Evolutionary conservation across 2,797 vertebrate genomes (phyloP), one percentile per base, ranked within the genome.

Genomic region (Hapalemur alaotrensis): DNA sequence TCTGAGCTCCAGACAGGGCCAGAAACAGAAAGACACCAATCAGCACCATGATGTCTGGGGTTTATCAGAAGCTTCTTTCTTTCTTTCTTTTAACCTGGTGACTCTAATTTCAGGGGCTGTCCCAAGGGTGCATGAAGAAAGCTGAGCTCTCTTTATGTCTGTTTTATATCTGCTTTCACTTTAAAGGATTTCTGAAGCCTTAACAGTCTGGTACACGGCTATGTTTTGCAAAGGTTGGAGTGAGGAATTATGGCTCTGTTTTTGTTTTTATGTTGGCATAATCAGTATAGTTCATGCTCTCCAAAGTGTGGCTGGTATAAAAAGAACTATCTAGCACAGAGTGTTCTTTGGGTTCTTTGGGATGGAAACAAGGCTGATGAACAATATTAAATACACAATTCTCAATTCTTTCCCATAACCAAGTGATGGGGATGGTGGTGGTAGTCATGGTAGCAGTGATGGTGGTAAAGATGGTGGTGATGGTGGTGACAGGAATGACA

Each of bases 391-490:
- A 22, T 52, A 9, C 5, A 2, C 1, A 20, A 4, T 38, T 14
- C 22, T 50, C 2, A 6, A 4, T 25, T 59, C 35, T 85, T 38
- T 67, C 75, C 57, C 80, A 54, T 32, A 32, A 69, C 32, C 2
- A 13, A 2, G 50, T 38, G 67, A 14, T 78, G 32, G 11, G 65
- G 46, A 52, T 17, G 18, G 7, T 23, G 23, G 20, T 22, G 32
- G 30, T 1, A 0, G 50, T 25, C 12, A 7, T 23, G 43, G 30
- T 1, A 0, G 43, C 35, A 20, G 11, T 10, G 13, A 59, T 11
- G 15, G 1, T 20, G 32, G 8, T 46, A n/a, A 41, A 30, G 59
- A 6, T 20, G 32, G 8, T 46, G 46, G 32, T 35, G 57, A 5
- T n/a, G 46, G 32, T 28, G n/a, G 25, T 13, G 8, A 25, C 30